Conservation (phyloP, 2,888 invertebrate species). For the Cephus rjabovi region DNA sequence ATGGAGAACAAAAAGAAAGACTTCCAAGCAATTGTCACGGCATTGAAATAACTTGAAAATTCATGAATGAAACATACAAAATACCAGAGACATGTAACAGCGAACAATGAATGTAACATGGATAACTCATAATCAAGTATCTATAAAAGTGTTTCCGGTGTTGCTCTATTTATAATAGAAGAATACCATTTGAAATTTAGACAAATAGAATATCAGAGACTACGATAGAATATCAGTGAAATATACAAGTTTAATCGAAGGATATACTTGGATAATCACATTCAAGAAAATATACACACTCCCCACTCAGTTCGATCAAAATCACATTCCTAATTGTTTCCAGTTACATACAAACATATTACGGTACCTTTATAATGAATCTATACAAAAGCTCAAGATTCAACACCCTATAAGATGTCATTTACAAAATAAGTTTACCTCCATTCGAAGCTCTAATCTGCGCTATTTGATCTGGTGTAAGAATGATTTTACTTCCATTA, state of each 20-base stretch:
- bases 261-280: neutral
- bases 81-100: neutral
- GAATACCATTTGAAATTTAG: neutral
- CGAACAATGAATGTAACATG: neutral
- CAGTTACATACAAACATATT: neutral
- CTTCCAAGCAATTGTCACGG: neutral
- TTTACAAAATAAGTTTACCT: conserved; percentile 58
- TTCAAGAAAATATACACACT: neutral
- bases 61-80: neutral
- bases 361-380: neutral
- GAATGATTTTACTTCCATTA: conserved; percentile 62
- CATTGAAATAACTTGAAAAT: neutral
- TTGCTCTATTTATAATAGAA: neutral
- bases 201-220: neutral
- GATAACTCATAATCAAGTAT: neutral
- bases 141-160: neutral
- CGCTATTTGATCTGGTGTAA: conserved; percentile 64
- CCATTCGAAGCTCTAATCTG: conserved; percentile 64
- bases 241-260: neutral
- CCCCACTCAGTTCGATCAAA: neutral
- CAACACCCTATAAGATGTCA: neutral
- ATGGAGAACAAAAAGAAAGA: neutral
- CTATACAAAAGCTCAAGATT: neutral
- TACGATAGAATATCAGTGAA: neutral
- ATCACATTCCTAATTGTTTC: neutral